These are phyloP conservation scores for Scotopteryx bipunctaria DNA, from an alignment of 2,888 invertebrate genomes.

Conservation along the genomic window DNA sequence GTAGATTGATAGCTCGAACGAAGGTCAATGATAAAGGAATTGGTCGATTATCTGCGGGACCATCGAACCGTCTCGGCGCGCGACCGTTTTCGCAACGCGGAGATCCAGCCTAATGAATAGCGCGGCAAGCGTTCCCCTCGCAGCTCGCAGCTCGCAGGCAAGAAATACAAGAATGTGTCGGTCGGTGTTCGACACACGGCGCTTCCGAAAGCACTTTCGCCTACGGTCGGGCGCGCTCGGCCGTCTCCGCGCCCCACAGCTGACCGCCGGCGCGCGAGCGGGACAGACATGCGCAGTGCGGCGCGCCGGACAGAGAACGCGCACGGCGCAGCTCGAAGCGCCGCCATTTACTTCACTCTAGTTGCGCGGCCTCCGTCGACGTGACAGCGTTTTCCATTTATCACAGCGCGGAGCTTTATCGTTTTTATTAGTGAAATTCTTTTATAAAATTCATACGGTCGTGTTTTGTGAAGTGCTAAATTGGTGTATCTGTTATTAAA, in stretches of 20 bases:
- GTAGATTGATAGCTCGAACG: conserved; percentile 1
- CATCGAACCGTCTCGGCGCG: conserved; percentile 21
- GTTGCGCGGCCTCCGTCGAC: conserved; percentile 70
- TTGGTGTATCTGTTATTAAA: conserved; percentile 59
- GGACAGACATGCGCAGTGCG: conserved; percentile 44
- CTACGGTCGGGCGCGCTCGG: conserved; percentile 68
- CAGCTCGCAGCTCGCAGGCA: no score
- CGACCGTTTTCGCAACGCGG: conserved; percentile 27
- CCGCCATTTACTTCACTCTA: conserved; percentile 80
- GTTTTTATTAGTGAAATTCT: conserved; percentile 74
- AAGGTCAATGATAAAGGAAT: conserved; percentile 30
- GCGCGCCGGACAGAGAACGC: conserved; percentile 52
- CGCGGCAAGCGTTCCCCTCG: conserved; percentile 35
- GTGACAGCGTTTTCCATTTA: conserved; percentile 73
- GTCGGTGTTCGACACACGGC: conserved; percentile 48
- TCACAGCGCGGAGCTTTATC: conserved; percentile 61
- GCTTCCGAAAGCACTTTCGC: conserved; percentile 78
- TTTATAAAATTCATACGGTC: conserved; percentile 66
- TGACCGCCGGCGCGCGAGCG: conserved; percentile 69
- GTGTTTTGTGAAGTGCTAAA: conserved; percentile 57
- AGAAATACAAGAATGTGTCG: conserved; percentile 61
- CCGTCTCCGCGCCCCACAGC: conserved; percentile 74
- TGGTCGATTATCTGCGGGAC: conserved; percentile 16
- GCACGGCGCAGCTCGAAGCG: conserved; percentile 64
- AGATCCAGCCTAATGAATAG: conserved; percentile 45